Evolutionary conservation across 2,113 vertebrate genomes (phyloP).

Genomic region (Istiophorus platypterus): DNA sequence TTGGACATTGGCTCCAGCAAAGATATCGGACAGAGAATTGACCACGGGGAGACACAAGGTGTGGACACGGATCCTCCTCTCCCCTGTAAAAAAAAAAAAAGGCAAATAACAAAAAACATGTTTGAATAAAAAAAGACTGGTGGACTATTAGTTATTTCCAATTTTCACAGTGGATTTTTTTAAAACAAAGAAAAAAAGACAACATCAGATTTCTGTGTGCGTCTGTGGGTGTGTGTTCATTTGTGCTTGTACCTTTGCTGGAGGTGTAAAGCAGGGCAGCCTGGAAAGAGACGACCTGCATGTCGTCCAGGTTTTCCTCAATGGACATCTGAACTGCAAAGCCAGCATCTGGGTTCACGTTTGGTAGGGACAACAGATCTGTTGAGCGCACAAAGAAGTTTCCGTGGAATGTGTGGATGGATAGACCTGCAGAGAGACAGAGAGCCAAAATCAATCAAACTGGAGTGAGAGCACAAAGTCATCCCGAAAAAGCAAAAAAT

Average conservation of each 20-base stretch:
- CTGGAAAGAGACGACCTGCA: constrained; percentile 95
- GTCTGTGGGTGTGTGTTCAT: background rate
- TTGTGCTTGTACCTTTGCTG: constrained; percentile 90
- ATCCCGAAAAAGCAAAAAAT: background rate
- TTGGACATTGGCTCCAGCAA: constrained; percentile 95
- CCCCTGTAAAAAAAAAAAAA: constrained; percentile 82
- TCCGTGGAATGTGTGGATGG: constrained; percentile 99
- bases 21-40: constrained; percentile 91
- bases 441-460: background rate
- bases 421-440: constrained; percentile 87
- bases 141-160: accelerated
- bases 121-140: background rate
- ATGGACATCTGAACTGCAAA: constrained; percentile 99
- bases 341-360: constrained; percentile 96
- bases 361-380: constrained; percentile 94
- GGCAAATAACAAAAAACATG: too few relatives aligned
- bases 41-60: constrained; percentile 97
- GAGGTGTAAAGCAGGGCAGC: constrained; percentile 97
- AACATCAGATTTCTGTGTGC: too few relatives aligned
- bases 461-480: background rate
- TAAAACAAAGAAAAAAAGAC: background rate
- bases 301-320: constrained; percentile 94
- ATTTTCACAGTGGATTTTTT: background rate
- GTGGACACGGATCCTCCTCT: constrained; percentile 96
- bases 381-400: constrained; percentile 99